Percentiles rank a stretch among this genome's conserved stretches.
These are phyloP conservation scores for Opisthocomus hoazin DNA, from an alignment of 2,113 vertebrate species.

Conservation along the genomic window DNA sequence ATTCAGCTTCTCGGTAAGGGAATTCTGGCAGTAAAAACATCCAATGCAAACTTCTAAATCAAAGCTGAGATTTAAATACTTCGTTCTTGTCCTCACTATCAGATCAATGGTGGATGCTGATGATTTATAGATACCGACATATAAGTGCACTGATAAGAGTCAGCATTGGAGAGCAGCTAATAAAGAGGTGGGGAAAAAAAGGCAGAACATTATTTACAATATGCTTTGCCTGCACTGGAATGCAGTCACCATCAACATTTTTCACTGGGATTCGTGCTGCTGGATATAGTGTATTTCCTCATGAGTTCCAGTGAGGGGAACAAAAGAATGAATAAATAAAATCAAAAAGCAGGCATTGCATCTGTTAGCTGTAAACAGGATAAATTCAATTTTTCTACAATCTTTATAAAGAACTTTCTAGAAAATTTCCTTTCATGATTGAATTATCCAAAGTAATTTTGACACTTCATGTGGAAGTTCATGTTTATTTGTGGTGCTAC, in stretches of 20 bases:
- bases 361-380: background rate
- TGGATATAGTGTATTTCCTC: background rate
- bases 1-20: background rate
- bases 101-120: background rate
- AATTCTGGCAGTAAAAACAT: background rate
- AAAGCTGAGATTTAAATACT: background rate
- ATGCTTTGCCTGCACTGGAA: background rate
- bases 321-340: background rate
- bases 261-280: conserved; percentile 12
- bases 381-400: background rate
- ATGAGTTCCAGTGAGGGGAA: background rate
- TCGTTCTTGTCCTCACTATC: background rate
- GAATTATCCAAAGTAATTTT: background rate
- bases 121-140: background rate
- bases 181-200: background rate
- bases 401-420: background rate
- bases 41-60: background rate
- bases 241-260: background rate
- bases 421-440: background rate
- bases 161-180: background rate
- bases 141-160: background rate
- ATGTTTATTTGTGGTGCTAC: background rate
- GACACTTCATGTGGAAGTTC: background rate
- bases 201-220: background rate
- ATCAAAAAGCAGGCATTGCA: background rate